Evolutionary conservation across 30 jellyfish, hydroid and myxozoan species (phyloP), one percentile per base, ranked within the genome.

Genomic region (Aurelia coerulea): DNA sequence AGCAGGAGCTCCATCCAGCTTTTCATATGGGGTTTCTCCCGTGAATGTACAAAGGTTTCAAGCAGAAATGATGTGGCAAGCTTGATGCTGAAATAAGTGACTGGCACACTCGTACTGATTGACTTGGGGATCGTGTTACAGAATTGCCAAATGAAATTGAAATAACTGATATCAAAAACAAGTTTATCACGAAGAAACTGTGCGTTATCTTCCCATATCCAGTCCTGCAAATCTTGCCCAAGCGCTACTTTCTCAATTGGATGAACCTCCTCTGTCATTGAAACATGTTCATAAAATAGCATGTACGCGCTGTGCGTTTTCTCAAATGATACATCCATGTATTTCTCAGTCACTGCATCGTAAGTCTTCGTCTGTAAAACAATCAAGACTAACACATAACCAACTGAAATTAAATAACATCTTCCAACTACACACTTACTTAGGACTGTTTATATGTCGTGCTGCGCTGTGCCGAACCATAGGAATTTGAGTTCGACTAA

Each of bases 261-360:
- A 18, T 79, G 92, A 9, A 16, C 87, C 62, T 67, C 91, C 62
- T 72, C 87, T 3, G 84, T 84, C 93, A 88, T 83, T 16, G 91
- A 83, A 53, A 81, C 32, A 77, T 93, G 98, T 68, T 93, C 98
- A 64, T 93, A 93, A 71, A 93, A 93, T 85, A 93, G 69, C 98
- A 93, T 93, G 62, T 93, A 93, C 41, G 98, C 98, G 59, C 98
- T 93, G 90, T 93, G 98, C 1, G 98, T 93, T 72, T 93, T 93
- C 77, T 93, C 98, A 70, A 93, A 93, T 14, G 98, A 93, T 35
- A 93, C 94, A 64, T 93, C 98, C 98, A 88, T 93, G 88, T 93
- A 93, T 68, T 93, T 93, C 88, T 93, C 98, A 3, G 98, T 93
- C 52, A 93, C 95, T 35, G 98, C 97, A 83, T 93, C 98, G 65